Evolutionary conservation across 2,797 vertebrate species (phyloP), one percentile per base, ranked within the genome.

Genomic region (Argyrosomus regius): DNA sequence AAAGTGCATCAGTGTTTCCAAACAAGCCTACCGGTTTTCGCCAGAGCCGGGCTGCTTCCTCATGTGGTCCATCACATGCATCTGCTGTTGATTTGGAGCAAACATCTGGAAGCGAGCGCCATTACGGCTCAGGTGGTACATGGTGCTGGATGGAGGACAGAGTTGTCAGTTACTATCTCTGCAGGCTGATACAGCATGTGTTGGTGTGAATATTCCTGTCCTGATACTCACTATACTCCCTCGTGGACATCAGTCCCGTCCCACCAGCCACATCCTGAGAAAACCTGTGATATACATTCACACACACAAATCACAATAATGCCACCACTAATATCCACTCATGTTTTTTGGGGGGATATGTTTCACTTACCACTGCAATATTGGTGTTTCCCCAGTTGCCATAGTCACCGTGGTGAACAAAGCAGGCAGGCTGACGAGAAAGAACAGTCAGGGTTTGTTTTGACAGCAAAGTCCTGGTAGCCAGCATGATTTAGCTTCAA

Each of bases 251-350:
- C 95, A 65, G 94, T 95, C 17, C 95, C 95, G 68, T 95, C 94
- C 94, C 93, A 94, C 93, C 93, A 95, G 58, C 95, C 94, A 67
- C 94, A 95, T 84, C 94, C 94, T n/a, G 95, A 95, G 86, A 95
- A 95, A 83, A 96, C 94, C 95, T 96, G 78, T 3, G 4, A 87
- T 9, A 74, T 5, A 65, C 45, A n/a, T n/a, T n/a, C n/a, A n/a
- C n/a, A n/a, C n/a, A n/a, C n/a, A n/a, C 41, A 50, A 39, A 48
- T 77, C 24, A 64, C 66, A 67, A 17, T 24, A 26, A 39, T 0
- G 20, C 5, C 11, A 31, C 66, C 22, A 39, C 20, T 24, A 9
- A 46, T 9, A 9, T 39, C 2, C 35, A 39, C 35, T 9, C 9
- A 9, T 26, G 2, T 28, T 26, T 28, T 39, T 39, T 39, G 8